A percentile compares a stretch with the other conserved stretches of the same genome.
Conservation (phyloP, 2,797 vertebrate species). For the Bryconaethiops microstoma region DNA sequence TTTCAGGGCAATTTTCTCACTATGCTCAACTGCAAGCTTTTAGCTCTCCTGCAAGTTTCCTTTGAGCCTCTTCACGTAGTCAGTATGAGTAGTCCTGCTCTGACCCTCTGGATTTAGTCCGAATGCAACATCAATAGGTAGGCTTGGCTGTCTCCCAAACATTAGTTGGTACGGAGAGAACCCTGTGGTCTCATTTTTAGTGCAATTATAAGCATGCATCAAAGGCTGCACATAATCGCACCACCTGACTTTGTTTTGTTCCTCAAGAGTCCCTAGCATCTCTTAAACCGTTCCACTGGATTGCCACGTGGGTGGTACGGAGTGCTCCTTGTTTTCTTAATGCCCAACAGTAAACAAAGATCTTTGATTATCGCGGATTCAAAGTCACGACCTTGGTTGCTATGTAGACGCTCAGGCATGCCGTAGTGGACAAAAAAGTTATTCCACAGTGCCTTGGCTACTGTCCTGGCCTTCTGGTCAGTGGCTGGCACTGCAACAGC, state of each 20-base stretch:
- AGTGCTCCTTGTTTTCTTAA: background rate
- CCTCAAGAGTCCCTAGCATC: conserved; percentile 9
- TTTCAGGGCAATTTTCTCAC: background rate
- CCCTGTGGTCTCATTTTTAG: background rate
- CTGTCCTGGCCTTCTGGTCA: no score
- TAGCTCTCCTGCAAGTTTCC: conserved; percentile 8
- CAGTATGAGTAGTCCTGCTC: background rate
- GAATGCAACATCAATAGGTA: conserved; percentile 25
- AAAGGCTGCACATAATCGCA: conserved; percentile 15
- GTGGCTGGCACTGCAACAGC: no score
- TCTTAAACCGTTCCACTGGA: conserved; percentile 17
- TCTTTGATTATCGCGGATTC: background rate
- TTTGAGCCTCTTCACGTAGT: background rate
- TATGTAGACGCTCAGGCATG: no score
- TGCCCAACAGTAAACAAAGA: background rate
- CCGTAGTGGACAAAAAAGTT: no score
- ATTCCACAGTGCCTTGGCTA: background rate
- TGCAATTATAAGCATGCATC: conserved; percentile 14
- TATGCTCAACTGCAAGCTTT: conserved; percentile 13
- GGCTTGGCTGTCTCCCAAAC: conserved; percentile 17
- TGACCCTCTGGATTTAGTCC: background rate
- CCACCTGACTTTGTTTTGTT: conserved; percentile 21
- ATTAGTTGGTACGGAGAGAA: conserved; percentile 29
- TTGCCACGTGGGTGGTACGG: background rate
- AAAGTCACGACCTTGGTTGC: no score